phyloP scores from a whole-genome alignment of 1,140 invertebrate species.

The Laupala kohalensis region DNA sequence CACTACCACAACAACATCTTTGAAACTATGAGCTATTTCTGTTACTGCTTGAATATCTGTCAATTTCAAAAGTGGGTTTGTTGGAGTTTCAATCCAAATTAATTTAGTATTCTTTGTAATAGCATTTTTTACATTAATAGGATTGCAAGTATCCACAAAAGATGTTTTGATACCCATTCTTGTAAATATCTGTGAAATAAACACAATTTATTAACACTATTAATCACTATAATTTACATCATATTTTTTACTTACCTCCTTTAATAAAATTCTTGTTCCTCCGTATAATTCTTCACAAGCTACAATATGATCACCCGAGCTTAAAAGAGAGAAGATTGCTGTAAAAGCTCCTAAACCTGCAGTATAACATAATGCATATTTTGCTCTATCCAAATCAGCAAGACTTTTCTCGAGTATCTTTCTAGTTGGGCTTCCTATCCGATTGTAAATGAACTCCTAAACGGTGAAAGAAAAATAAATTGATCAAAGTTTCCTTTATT shows the following conservation, averaged over 20 bases:
- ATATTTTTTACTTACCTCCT: not conserved
- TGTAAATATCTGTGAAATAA: not conserved
- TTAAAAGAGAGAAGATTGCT: slow-evolving; percentile 35
- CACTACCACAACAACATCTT: slow-evolving; percentile 43
- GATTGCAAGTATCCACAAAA: slow-evolving; percentile 42
- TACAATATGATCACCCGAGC: slow-evolving; percentile 48
- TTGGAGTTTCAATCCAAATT: slow-evolving; percentile 53
- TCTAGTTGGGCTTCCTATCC: slow-evolving; percentile 52
- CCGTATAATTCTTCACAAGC: slow-evolving; percentile 54
- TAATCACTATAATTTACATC: not conserved
- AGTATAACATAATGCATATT: slow-evolving; percentile 40
- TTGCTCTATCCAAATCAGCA: slow-evolving; percentile 46
- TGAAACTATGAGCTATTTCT: slow-evolving; percentile 29
- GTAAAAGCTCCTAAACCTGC: slow-evolving; percentile 41
- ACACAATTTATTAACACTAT: not conserved
- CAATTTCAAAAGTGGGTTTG: slow-evolving; percentile 57
- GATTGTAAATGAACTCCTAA: slow-evolving; percentile 30
- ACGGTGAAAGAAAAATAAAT: not conserved
- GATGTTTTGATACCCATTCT: slow-evolving; percentile 34
- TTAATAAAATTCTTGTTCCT: slow-evolving; percentile 30
- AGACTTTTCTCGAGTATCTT: slow-evolving; percentile 43
- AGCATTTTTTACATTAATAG: slow-evolving; percentile 30
- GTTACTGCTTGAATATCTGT: slow-evolving; percentile 45
- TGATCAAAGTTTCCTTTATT: not conserved
- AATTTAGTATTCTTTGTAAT: slow-evolving; percentile 42